Percentiles rank a stretch among this genome's conserved stretches.
Evolutionary conservation across 2,797 vertebrate genomes (phyloP).

Genomic region (Potorous gilbertii): DNA sequence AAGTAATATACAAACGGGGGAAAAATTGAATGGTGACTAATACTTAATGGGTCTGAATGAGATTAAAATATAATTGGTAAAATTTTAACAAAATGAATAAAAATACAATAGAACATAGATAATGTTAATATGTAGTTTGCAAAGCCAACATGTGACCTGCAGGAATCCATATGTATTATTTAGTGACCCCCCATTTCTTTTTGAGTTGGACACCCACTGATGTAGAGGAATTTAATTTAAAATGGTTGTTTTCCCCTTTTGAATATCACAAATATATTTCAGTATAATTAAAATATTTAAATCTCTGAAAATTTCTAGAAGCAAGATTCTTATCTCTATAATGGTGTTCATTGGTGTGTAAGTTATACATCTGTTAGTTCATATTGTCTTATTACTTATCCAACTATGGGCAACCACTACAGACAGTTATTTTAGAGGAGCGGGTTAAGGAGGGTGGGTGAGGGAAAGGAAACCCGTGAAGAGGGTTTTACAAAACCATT

Average conservation of each 20-base stretch:
- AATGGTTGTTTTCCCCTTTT: neutral
- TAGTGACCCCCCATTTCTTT: neutral
- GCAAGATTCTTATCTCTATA: neutral
- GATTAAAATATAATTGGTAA: neutral
- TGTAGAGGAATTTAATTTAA: neutral
- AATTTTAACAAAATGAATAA: neutral
- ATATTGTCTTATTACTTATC: neutral
- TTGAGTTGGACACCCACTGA: neutral
- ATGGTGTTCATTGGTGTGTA: neutral
- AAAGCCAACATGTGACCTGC: neutral
- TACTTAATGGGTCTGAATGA: neutral
- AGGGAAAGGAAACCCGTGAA: neutral
- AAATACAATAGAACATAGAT: neutral
- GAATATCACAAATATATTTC: neutral
- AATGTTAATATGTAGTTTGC: neutral
- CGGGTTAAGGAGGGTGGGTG: neutral
- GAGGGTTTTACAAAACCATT: neutral
- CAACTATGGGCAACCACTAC: neutral
- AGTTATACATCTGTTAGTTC: neutral
- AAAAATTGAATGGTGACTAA: neutral
- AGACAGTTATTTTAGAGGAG: neutral
- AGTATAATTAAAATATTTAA: neutral
- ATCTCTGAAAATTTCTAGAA: neutral
- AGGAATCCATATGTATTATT: neutral
- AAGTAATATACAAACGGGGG: constrained; percentile 81